Evolutionary conservation across 2,113 vertebrate species (phyloP).

Genomic region (Hippolais icterina): DNA sequence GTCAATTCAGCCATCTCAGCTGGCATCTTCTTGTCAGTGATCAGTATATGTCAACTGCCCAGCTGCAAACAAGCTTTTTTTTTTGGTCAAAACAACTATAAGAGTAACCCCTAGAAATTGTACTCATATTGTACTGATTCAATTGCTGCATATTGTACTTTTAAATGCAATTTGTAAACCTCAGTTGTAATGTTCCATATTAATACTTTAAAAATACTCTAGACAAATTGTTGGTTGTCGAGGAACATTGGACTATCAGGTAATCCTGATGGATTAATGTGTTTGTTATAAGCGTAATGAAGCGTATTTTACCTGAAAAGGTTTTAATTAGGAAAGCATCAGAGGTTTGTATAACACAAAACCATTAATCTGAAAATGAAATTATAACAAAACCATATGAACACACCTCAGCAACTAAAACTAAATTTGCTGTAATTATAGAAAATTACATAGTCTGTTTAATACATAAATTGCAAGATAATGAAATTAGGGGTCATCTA

Average conservation of each 20-base stretch:
- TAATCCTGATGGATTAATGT: conserved; percentile 30
- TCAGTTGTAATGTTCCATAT: background rate
- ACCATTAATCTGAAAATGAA: conserved; percentile 27
- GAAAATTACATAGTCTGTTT: conserved; percentile 31
- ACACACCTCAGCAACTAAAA: conserved; percentile 38
- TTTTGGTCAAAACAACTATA: background rate
- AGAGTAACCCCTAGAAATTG: background rate
- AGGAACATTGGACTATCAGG: background rate
- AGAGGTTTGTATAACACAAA: background rate
- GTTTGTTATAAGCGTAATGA: background rate
- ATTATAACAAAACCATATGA: conserved; percentile 28
- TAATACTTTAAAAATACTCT: background rate
- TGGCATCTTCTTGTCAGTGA: background rate
- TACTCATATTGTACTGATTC: background rate
- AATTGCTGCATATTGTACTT: background rate
- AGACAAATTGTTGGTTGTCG: background rate
- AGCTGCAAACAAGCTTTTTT: background rate
- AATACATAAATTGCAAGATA: conserved; percentile 39
- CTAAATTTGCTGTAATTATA: conserved; percentile 25
- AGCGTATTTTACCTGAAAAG: conserved; percentile 31
- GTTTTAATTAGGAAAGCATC: conserved; percentile 42
- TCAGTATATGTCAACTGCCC: background rate
- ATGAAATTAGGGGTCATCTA: conserved; percentile 25
- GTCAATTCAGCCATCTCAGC: background rate
- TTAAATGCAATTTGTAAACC: background rate